phyloP scores from a whole-genome alignment of 2,797 vertebrate species.

The Lagodon rhomboides region DNA sequence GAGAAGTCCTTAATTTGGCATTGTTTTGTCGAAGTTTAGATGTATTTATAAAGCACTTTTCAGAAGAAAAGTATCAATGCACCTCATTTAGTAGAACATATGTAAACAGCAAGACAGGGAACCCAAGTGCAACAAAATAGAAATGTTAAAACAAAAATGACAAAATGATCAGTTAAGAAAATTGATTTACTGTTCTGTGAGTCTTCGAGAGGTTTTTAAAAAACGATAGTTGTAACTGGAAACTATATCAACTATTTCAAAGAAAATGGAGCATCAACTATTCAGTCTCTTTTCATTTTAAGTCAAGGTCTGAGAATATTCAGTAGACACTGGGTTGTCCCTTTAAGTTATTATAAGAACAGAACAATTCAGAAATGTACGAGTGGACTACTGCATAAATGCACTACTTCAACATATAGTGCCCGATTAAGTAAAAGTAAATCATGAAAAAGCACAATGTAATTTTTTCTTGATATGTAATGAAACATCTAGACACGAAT shows the following conservation, averaged over 20 bases:
- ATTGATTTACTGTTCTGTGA: neutral
- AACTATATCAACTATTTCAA: neutral
- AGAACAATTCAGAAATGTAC: neutral
- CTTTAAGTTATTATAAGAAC: too few relatives aligned
- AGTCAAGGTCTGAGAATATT: neutral
- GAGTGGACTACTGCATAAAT: too few relatives aligned
- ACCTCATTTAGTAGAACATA: neutral
- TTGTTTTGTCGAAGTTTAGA: neutral
- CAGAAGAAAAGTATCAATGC: neutral
- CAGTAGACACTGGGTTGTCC: neutral
- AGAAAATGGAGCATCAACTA: neutral
- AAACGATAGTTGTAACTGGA: neutral
- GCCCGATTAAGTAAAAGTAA: neutral
- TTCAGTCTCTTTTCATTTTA: neutral
- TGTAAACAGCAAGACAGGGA: neutral
- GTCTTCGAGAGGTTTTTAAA: neutral
- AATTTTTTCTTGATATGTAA: neutral
- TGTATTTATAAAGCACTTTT: neutral
- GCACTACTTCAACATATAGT: neutral
- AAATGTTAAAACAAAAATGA: neutral
- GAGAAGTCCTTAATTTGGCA: neutral
- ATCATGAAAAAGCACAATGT: too few relatives aligned
- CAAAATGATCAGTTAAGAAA: neutral
- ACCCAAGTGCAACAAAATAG: neutral
- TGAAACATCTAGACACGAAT: neutral